Conservation (phyloP, 2,113 vertebrate genomes). For the Silurus glanis region DNA sequence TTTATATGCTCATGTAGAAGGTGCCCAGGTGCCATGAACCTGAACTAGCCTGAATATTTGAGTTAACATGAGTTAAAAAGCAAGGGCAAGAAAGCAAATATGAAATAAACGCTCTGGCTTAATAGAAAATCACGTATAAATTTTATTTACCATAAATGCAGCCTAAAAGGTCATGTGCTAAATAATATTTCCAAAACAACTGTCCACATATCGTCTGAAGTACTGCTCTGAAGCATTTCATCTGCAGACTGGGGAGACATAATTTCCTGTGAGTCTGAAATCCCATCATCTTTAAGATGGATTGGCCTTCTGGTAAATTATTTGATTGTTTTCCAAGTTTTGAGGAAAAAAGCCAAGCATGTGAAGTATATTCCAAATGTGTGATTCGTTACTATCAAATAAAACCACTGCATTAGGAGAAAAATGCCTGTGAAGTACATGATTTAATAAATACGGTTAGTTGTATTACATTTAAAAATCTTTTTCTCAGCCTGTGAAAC, state of each 20-base stretch:
- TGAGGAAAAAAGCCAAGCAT: neutral
- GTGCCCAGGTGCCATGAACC: neutral
- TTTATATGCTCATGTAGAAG: neutral
- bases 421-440: neutral
- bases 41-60: neutral
- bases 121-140: neutral
- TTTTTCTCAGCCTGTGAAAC: neutral
- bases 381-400: conserved; percentile 3
- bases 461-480: neutral
- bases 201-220: conserved; percentile 19
- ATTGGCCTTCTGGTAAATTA: conserved; percentile 30
- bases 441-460: neutral
- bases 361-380: conserved; percentile 26
- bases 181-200: conserved; percentile 21
- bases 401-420: neutral
- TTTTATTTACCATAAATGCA: conserved; percentile 19
- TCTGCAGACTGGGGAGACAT: conserved; percentile 31
- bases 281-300: conserved; percentile 38
- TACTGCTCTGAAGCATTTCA: conserved; percentile 30
- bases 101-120: neutral
- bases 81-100: neutral
- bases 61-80: neutral
- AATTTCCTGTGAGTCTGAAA: conserved; percentile 43
- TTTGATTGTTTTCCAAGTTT: conserved; percentile 31
- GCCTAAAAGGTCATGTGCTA: neutral